Evolutionary conservation across 37 sponge, comb jelly and placozoan species (phyloP).

Genomic region (Mnemiopsis leidyi): DNA sequence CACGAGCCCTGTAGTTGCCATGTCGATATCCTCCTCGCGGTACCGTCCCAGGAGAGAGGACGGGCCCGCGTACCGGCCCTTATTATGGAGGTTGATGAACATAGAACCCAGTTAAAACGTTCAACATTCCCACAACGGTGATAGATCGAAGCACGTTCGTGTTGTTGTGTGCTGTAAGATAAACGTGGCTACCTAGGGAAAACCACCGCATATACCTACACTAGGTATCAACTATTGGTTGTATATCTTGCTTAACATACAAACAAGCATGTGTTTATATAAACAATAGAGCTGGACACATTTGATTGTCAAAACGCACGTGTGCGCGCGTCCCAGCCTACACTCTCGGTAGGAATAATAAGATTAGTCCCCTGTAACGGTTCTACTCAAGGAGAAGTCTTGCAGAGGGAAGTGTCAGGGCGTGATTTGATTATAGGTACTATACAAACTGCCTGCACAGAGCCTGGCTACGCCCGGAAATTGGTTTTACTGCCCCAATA

Average conservation of each 20-base stretch:
- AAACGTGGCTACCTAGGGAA: no score
- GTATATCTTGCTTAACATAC: not conserved
- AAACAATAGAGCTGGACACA: not conserved
- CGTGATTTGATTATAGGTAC: not conserved
- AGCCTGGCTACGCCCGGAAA: not conserved
- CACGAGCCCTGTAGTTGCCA: not conserved
- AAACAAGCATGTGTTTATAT: not conserved
- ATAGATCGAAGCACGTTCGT: no score
- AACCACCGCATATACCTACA: no score
- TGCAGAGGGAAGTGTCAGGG: not conserved
- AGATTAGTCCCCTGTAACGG: not conserved
- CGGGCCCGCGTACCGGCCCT: no score
- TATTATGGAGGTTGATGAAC: no score
- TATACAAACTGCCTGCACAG: not conserved
- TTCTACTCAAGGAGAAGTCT: not conserved
- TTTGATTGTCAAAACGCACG: no score
- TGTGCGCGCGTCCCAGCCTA: not conserved
- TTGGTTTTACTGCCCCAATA: not conserved
- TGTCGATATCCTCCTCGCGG: not conserved
- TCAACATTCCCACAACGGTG: no score
- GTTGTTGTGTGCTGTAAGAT: no score
- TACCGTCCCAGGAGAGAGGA: no score
- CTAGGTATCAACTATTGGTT: no score
- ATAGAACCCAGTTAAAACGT: no score
- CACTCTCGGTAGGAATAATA: not conserved